Evolutionary conservation across 2,113 vertebrate genomes (phyloP).

Genomic region (Hylia prasina): DNA sequence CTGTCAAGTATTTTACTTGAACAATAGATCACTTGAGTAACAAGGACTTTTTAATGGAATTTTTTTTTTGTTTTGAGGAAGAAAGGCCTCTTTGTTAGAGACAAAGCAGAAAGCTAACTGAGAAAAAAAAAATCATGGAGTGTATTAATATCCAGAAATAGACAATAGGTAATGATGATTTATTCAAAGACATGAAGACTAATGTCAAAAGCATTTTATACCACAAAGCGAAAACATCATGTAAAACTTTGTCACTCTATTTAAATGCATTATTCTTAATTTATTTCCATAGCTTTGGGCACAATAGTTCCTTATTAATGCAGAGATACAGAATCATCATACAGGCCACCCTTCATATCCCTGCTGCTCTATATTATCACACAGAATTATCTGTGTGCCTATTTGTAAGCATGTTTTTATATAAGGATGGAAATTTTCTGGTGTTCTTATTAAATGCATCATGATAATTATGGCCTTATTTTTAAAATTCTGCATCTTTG

Average conservation of each 20-base stretch:
- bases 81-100: neutral
- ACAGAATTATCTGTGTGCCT: neutral
- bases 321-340: neutral
- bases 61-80: neutral
- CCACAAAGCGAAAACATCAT: neutral
- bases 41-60: neutral
- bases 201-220: neutral
- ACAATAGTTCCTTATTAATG: neutral
- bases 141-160: neutral
- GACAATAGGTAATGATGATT: neutral
- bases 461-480: neutral
- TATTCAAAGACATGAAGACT: neutral
- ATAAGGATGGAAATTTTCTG: neutral
- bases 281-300: neutral
- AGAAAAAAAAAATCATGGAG: accelerated
- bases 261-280: neutral
- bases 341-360: neutral
- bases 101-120: neutral
- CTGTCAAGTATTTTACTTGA: neutral
- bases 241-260: neutral
- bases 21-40: accelerated
- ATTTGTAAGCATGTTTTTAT: neutral
- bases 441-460: neutral
- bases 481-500: neutral
- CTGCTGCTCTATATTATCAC: neutral